Conservation (phyloP, 2,888 invertebrate genomes). For the Tanytarsus gracilentus region DNA sequence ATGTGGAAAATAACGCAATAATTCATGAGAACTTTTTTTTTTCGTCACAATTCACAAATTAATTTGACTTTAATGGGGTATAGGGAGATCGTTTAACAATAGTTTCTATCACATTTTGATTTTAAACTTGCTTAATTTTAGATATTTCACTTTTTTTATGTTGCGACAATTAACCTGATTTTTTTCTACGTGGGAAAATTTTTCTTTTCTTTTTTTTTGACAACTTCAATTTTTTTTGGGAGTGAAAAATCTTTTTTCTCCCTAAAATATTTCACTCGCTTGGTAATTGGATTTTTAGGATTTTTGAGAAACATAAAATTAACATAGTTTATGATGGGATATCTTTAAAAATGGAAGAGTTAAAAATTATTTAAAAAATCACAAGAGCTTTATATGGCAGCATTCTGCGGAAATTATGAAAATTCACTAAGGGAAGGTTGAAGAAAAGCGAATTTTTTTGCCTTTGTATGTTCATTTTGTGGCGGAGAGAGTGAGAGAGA, state of each 20-base stretch:
- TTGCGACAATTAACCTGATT: constrained; percentile 2
- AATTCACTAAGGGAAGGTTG: too few relatives aligned
- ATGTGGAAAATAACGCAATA: neutral
- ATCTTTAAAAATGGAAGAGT: constrained; percentile 7
- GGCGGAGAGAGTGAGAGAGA: too few relatives aligned
- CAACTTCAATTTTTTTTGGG: neutral
- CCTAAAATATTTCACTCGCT: neutral
- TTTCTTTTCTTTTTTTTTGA: neutral
- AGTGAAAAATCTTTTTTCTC: neutral
- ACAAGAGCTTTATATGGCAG: neutral
- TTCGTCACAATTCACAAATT: neutral
- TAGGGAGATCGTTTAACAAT: too few relatives aligned
- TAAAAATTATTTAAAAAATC: neutral
- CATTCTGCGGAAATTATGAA: neutral
- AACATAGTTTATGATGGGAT: constrained; percentile 15
- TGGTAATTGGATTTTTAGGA: too few relatives aligned
- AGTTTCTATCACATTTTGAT: too few relatives aligned
- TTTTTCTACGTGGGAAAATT: neutral
- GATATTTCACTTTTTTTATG: too few relatives aligned
- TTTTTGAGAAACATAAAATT: constrained; percentile 1
- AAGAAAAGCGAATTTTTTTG: too few relatives aligned
- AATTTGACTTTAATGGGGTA: neutral
- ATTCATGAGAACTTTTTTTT: neutral
- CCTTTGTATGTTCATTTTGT: too few relatives aligned
- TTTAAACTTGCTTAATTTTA: too few relatives aligned